Conservation (phyloP, 2,797 vertebrate species). For the Danio kyathit region DNA sequence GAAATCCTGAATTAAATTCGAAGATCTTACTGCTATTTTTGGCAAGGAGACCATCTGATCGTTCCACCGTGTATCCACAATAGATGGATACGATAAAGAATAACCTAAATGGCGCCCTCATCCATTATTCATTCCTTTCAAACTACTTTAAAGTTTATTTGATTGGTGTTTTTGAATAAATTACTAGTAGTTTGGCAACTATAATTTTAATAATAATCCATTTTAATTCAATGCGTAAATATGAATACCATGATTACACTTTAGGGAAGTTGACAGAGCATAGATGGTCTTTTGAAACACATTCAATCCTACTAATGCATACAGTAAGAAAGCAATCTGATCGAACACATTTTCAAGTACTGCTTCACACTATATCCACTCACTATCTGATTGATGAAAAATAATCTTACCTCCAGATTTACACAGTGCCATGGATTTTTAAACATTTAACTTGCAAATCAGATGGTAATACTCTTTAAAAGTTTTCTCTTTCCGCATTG, state of each 20-base stretch:
- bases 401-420: background rate
- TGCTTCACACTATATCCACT: no score
- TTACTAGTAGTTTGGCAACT: no score
- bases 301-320: no score
- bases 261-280: no score
- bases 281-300: no score
- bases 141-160: no score
- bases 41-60: conserved; percentile 19
- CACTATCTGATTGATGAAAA: background rate
- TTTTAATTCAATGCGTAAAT: no score
- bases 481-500: background rate
- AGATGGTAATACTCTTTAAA: background rate
- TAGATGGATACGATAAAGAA: conserved; percentile 5
- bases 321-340: no score
- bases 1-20: conserved; percentile 23
- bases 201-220: no score
- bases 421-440: background rate
- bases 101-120: conserved; percentile 6
- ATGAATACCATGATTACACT: no score
- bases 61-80: background rate
- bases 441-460: background rate
- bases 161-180: no score
- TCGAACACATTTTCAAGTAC: no score
- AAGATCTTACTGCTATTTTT: conserved; percentile 2
- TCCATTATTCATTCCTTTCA: background rate